Evolutionary conservation across 2,113 vertebrate species (phyloP).

Genomic region (Meriones unguiculatus): DNA sequence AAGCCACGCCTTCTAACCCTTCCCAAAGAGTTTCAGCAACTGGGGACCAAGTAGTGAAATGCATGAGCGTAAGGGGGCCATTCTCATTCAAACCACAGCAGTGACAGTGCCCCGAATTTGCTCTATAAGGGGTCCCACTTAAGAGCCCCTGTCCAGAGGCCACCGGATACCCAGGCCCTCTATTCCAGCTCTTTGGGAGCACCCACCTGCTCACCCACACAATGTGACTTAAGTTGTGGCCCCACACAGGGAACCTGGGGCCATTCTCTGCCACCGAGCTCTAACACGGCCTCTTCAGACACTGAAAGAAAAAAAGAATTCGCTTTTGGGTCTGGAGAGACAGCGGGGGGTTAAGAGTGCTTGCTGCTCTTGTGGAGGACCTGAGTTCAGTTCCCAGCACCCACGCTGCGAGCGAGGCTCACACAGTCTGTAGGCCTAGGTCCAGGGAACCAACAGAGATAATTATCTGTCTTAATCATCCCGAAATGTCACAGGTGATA

Average conservation of each 20-base stretch:
- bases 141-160: not conserved
- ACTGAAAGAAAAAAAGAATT: not conserved
- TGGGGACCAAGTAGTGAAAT: not conserved
- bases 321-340: not conserved
- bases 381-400: not conserved
- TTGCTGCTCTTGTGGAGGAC: not conserved
- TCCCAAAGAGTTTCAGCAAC: not conserved
- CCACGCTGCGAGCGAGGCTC: too few species aligned
- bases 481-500: not conserved
- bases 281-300: too few species aligned
- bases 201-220: not conserved
- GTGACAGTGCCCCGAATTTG: not conserved
- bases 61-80: not conserved
- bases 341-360: not conserved
- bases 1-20: not conserved
- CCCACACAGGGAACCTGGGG: not conserved
- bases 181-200: not conserved
- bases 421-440: too few species aligned
- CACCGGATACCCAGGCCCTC: not conserved
- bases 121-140: fast-evolving
- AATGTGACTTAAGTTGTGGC: not conserved
- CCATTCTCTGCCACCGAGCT: not conserved
- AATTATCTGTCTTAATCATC: not conserved
- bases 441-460: fast-evolving
- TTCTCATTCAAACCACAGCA: not conserved